Conservation (phyloP, 2,113 vertebrate species). For the Saguinus midas region DNA sequence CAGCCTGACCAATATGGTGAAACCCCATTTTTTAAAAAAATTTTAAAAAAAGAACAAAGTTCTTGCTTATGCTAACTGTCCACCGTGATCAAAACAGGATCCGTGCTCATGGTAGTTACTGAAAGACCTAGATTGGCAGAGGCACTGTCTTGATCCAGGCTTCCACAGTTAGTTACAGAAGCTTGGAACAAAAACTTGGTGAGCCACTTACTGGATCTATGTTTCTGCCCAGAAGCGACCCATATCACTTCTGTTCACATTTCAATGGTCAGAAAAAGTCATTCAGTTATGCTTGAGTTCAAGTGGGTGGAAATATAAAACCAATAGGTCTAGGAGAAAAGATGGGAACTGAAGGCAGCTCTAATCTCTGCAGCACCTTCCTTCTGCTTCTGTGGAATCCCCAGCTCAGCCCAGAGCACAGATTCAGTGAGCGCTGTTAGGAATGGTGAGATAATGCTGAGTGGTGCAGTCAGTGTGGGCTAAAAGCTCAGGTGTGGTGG, state of each 20-base stretch:
- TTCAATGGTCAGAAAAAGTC: not conserved
- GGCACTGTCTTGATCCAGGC: fast-evolving
- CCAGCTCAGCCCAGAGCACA: not conserved
- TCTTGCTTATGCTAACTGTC: not conserved
- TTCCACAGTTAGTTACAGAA: not conserved
- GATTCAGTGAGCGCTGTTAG: not conserved
- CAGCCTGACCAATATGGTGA: too few relatives aligned
- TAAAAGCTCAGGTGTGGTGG: not conserved
- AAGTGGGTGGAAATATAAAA: not conserved
- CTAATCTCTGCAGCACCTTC: not conserved
- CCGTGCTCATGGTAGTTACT: not conserved
- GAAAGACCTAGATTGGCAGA: too few relatives aligned
- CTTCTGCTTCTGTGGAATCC: not conserved
- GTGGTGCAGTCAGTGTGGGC: not conserved
- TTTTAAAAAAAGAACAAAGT: not conserved
- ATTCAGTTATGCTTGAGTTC: not conserved
- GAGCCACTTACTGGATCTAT: not conserved
- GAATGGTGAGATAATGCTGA: not conserved
- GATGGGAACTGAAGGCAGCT: not conserved
- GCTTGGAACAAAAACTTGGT: not conserved
- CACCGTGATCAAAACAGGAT: too few relatives aligned
- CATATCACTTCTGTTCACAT: not conserved
- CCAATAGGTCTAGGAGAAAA: not conserved
- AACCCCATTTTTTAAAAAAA: too few relatives aligned
- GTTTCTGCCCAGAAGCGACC: not conserved